Evolutionary conservation across 1,140 invertebrate genomes (phyloP), one percentile per base, ranked within the genome.

Genomic region (Periplaneta americana): DNA sequence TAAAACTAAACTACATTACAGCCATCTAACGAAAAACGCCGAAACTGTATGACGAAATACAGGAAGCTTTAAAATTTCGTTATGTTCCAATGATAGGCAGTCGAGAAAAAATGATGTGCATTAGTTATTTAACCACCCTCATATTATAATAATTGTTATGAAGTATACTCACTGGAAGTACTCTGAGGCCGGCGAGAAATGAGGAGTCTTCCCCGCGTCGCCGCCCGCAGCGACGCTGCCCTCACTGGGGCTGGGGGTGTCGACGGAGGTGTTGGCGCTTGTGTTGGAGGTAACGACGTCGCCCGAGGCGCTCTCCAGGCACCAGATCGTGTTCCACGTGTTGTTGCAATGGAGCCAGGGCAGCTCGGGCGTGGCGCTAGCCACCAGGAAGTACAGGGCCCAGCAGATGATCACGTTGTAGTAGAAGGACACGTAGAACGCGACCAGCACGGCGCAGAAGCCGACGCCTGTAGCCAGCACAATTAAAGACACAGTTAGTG

Each of bases 331-430:
- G 87, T 98, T 98, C 97, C 97, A 98, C 0, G 91, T 84, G 89
- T 98, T 96, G 85, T 94, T 90, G 86, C 97, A 99, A 82, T 91
- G 90, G 33, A 93, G 91, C 98, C 98, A 98, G 0, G 97, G 97
- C 13, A 98, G 90, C 74, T 93, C 92, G 17, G 89, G 86, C 74
- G 93, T 91, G 34, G 94, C 94, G 83, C 94, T 93, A 32, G 91
- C 91, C 80, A 93, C 92, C 79, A 95, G 92, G 89, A 97, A 99
- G 82, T 97, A 93, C 33, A 99, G 87, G 9, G 97, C 95, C 92
- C 97, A 98, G 3, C 96, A 93, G 84, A 98, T 96, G 83, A 99
- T 95, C 0, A 97, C 94, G 85, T 98, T 97, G 89, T 98, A 99
- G 87, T 98, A 99, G 88, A 95, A 95, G 17, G 95, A 94, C 75